phyloP scores from a whole-genome alignment of 2,797 vertebrate genomes.

The Gymnothorax javanicus region DNA sequence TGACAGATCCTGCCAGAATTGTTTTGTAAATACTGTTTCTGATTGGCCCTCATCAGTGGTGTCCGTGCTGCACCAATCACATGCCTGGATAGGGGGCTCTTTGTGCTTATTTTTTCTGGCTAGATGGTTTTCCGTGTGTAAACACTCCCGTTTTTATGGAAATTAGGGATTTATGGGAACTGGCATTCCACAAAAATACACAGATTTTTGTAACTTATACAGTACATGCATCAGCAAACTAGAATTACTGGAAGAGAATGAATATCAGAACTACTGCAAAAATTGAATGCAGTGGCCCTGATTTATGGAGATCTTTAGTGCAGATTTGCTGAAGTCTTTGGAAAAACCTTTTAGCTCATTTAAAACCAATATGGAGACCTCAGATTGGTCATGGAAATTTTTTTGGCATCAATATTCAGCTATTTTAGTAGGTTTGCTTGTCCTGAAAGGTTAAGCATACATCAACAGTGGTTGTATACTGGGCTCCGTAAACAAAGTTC shows the following conservation, averaged over 20 bases:
- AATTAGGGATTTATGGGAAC: not conserved
- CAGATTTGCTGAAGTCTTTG: no score
- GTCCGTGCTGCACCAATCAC: constrained; percentile 39
- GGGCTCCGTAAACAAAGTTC: no score
- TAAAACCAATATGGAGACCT: no score
- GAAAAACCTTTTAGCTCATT: no score
- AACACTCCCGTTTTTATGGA: not conserved
- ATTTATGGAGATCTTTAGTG: no score
- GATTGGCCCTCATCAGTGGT: constrained; percentile 57
- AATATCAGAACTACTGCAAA: not conserved
- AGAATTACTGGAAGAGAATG: not conserved
- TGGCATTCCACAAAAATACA: not conserved
- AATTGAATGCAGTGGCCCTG: no score
- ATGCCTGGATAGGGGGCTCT: not conserved
- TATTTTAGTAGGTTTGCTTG: no score
- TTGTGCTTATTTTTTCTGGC: not conserved
- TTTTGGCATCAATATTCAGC: no score
- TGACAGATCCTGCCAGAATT: constrained; percentile 56
- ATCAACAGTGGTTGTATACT: no score
- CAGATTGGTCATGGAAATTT: no score
- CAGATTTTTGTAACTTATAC: no score
- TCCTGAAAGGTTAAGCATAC: no score
- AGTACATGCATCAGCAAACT: not conserved
- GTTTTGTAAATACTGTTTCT: constrained; percentile 52
- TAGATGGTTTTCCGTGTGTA: not conserved